Evolutionary conservation across 2,797 vertebrate species (phyloP).

Genomic region (Amblyraja radiata): DNA sequence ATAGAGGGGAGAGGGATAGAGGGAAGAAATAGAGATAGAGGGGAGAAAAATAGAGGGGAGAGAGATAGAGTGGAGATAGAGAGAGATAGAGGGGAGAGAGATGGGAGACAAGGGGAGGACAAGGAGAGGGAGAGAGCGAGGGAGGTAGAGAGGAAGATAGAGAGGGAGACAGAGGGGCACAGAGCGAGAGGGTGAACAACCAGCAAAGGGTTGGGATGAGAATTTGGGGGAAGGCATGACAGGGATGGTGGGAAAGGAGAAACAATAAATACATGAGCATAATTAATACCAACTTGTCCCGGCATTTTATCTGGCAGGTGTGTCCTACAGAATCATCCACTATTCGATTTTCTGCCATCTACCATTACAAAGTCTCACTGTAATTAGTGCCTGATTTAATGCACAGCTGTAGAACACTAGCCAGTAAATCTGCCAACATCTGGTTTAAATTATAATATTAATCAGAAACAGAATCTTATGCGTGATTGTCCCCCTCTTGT

Average conservation of each 20-base stretch:
- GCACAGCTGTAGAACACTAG: not conserved
- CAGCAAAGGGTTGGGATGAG: too few relatives aligned
- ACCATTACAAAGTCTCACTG: not conserved
- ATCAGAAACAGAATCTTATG: not conserved
- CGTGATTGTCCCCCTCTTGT: not conserved
- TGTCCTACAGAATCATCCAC: not conserved
- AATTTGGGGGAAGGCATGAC: too few relatives aligned
- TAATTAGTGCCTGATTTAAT: conserved; percentile 21
- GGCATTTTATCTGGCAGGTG: not conserved
- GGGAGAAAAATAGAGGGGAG: not conserved
- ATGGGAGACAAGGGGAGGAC: too few relatives aligned
- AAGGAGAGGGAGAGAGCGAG: too few relatives aligned
- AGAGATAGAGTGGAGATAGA: too few relatives aligned
- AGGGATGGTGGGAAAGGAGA: not conserved
- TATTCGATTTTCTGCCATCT: not conserved
- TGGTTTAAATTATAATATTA: not conserved
- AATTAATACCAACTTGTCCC: not conserved
- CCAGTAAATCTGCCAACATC: conserved; percentile 24
- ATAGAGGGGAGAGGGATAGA: not conserved
- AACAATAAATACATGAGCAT: not conserved
- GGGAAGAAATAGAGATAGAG: not conserved
- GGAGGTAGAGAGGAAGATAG: too few relatives aligned
- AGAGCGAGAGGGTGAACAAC: not conserved
- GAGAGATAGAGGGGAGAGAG: not conserved
- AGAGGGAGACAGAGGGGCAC: not conserved